Percentiles rank a stretch among this genome's conserved stretches.
Conservation (phyloP, 2,797 vertebrate species). For the Merluccius polli region DNA sequence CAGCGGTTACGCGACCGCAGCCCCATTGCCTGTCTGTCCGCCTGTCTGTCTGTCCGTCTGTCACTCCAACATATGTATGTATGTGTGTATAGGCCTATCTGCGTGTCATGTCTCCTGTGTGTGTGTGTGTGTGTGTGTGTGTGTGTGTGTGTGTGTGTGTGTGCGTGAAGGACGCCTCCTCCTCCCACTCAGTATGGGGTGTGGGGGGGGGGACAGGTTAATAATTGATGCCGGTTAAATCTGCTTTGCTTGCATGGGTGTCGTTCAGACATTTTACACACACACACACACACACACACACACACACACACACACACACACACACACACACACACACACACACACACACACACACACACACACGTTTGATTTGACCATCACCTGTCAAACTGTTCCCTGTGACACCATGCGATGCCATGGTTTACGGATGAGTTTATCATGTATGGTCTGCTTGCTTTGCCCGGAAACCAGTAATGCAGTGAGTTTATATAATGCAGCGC, state of each 20-base stretch:
- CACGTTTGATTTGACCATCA: neutral
- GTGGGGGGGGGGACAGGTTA: constrained; percentile 24
- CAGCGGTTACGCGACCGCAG: constrained; percentile 15
- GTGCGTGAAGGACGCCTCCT: constrained; percentile 11
- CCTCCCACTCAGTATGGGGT: constrained; percentile 11
- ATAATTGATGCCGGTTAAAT: constrained; percentile 54
- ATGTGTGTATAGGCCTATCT: too few species aligned
- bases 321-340: neutral
- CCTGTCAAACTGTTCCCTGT: neutral
- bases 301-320: neutral
- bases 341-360: too few species aligned
- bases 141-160: too few species aligned
- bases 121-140: too few species aligned
- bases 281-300: neutral
- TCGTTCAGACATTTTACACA: constrained; percentile 31
- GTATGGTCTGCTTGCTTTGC: neutral
- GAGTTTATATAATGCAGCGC: neutral
- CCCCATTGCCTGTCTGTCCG: too few species aligned
- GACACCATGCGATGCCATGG: neutral
- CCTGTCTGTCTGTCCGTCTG: neutral
- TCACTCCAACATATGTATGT: constrained; percentile 1
- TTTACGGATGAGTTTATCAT: neutral
- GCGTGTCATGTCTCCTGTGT: too few species aligned
- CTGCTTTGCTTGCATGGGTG: constrained; percentile 33
- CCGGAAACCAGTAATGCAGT: neutral